These are phyloP conservation scores for Coluber constrictor DNA, from an alignment of 2,797 vertebrate species.

Conservation along the genomic window DNA sequence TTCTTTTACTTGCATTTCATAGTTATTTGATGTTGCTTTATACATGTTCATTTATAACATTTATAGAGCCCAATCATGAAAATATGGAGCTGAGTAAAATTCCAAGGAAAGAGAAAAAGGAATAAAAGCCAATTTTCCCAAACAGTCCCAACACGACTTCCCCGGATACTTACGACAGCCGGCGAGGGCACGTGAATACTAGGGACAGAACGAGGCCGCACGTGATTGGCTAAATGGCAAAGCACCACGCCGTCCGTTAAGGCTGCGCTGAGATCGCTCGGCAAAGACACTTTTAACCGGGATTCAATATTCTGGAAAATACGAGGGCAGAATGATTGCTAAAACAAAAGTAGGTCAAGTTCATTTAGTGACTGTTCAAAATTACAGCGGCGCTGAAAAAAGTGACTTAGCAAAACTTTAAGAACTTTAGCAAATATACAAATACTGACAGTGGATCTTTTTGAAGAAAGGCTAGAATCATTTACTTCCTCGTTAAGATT, in stretches of 20 bases:
- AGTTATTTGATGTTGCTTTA: neutral
- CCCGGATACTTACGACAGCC: conserved; percentile 84
- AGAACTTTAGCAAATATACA: too few relatives aligned
- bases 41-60: neutral
- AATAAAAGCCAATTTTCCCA: neutral
- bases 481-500: too few relatives aligned
- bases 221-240: conserved; percentile 95
- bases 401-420: too few relatives aligned
- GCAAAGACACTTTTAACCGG: conserved; percentile 89
- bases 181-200: conserved; percentile 97
- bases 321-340: neutral
- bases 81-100: neutral
- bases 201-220: conserved; percentile 92
- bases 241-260: conserved; percentile 94
- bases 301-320: conserved; percentile 88
- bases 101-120: too few relatives aligned
- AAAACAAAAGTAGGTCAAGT: neutral
- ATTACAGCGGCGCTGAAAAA: neutral
- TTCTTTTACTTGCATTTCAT: too few relatives aligned
- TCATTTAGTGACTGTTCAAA: neutral
- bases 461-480: too few relatives aligned
- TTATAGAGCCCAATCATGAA: neutral
- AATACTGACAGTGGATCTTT: too few relatives aligned
- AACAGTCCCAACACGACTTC: neutral
- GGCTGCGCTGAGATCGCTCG: conserved; percentile 88